These are phyloP conservation scores for Drosophila differens DNA, from an alignment of 2,888 invertebrate species.

Conservation along the genomic window DNA sequence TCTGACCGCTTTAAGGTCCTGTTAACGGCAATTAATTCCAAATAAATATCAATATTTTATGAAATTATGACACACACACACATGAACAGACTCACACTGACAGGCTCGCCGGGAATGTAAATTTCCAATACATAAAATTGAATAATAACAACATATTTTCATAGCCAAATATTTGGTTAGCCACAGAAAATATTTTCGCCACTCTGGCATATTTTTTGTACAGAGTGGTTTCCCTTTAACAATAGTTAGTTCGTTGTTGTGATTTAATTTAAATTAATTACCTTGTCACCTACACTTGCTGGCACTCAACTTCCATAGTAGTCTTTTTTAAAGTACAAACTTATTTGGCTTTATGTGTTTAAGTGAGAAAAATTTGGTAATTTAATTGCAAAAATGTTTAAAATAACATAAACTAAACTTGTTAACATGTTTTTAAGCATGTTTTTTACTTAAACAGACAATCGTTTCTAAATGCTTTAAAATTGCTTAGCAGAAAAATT, in stretches of 20 bases:
- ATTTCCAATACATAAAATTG: slow-evolving; percentile 52
- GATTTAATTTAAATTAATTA: slow-evolving; percentile 74
- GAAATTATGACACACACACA: slow-evolving; percentile 27
- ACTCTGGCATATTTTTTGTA: slow-evolving; percentile 6
- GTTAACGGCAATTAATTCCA: slow-evolving; percentile 57
- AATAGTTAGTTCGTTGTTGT: slow-evolving; percentile 32
- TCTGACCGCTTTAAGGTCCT: slow-evolving; percentile 31
- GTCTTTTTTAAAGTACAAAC: slow-evolving; percentile 1
- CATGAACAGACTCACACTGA: background rate
- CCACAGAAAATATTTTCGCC: slow-evolving; percentile 31
- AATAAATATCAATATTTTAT: slow-evolving; percentile 71
- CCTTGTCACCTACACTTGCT: slow-evolving; percentile 52
- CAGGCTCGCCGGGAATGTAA: slow-evolving; percentile 26
- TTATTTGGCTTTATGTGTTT: background rate
- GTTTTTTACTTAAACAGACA: no score
- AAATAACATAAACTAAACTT: background rate
- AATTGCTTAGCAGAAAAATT: background rate
- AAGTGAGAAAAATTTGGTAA: background rate
- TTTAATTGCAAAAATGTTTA: background rate
- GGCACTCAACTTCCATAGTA: slow-evolving; percentile 29
- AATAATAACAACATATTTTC: slow-evolving; percentile 64
- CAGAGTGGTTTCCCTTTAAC: slow-evolving; percentile 4
- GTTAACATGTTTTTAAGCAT: background rate
- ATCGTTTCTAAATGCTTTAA: background rate
- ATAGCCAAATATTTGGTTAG: slow-evolving; percentile 63